phyloP scores from a whole-genome alignment of 2,797 vertebrate genomes.

The Tinamus major region DNA sequence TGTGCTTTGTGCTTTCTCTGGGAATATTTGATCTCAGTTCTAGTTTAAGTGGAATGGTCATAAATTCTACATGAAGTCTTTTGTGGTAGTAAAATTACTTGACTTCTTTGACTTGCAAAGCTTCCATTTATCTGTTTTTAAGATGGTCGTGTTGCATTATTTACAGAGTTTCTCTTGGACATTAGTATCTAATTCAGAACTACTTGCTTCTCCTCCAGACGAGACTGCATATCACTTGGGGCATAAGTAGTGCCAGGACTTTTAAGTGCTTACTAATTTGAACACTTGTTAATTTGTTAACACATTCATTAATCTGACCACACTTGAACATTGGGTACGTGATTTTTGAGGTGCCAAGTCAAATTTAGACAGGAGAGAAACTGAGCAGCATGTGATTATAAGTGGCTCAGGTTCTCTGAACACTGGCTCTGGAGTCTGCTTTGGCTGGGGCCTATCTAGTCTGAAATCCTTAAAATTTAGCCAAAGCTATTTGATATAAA shows the following conservation, averaged over 20 bases:
- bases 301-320: neutral
- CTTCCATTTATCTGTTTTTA: neutral
- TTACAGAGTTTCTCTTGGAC: neutral
- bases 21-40: neutral
- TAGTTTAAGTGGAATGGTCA: neutral
- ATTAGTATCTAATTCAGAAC: neutral
- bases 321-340: fast-evolving
- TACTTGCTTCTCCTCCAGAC: neutral
- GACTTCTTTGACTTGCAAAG: neutral
- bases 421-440: neutral
- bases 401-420: neutral
- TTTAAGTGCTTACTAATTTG: neutral
- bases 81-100: neutral
- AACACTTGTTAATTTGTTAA: neutral
- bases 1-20: neutral
- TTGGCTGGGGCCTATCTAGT: neutral
- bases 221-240: neutral
- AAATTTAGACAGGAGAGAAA: neutral
- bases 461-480: neutral
- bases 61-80: neutral
- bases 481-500: neutral
- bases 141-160: neutral
- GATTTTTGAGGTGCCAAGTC: neutral
- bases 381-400: neutral
- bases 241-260: neutral